Evolutionary conservation across 2,888 invertebrate species (phyloP).

Genomic region (Plutella xylostella): DNA sequence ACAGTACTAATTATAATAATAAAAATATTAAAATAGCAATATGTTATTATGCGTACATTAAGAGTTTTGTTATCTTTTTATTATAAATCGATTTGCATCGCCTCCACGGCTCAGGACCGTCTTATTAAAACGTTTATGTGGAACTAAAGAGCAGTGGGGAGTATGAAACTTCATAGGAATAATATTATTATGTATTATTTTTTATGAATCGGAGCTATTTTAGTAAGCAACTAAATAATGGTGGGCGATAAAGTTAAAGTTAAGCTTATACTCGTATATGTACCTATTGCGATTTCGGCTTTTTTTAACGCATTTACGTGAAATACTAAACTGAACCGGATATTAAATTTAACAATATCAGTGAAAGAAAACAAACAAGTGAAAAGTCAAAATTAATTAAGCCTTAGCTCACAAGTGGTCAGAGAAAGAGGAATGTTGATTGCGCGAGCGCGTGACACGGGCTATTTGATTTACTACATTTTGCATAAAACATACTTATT

Average conservation of each 20-base stretch:
- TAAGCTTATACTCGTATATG: too few relatives aligned
- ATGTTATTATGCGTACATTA: not conserved
- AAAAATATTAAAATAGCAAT: not conserved
- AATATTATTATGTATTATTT: too few relatives aligned
- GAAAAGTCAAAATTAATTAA: not conserved
- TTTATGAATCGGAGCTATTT: too few relatives aligned
- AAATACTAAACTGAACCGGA: too few relatives aligned
- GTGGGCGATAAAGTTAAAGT: too few relatives aligned
- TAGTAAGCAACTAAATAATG: too few relatives aligned
- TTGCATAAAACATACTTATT: conserved; percentile 27
- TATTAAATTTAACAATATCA: not conserved
- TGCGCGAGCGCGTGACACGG: conserved; percentile 36
- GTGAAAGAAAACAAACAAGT: not conserved
- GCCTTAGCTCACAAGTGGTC: conserved; percentile 22
- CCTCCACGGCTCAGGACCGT: not conserved
- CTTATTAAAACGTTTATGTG: conserved; percentile 8
- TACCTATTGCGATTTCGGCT: too few relatives aligned
- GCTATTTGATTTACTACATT: conserved; percentile 44
- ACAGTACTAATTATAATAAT: too few relatives aligned
- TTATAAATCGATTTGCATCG: conserved; percentile 1
- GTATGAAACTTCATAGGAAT: not conserved
- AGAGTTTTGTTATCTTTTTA: too few relatives aligned
- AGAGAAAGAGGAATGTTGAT: conserved; percentile 47
- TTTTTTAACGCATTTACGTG: too few relatives aligned
- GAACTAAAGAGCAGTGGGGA: not conserved